A percentile compares a stretch with the other conserved stretches of the same genome.
Conservation (phyloP, 2,888 invertebrate genomes). For the Drosophila quinaria region DNA sequence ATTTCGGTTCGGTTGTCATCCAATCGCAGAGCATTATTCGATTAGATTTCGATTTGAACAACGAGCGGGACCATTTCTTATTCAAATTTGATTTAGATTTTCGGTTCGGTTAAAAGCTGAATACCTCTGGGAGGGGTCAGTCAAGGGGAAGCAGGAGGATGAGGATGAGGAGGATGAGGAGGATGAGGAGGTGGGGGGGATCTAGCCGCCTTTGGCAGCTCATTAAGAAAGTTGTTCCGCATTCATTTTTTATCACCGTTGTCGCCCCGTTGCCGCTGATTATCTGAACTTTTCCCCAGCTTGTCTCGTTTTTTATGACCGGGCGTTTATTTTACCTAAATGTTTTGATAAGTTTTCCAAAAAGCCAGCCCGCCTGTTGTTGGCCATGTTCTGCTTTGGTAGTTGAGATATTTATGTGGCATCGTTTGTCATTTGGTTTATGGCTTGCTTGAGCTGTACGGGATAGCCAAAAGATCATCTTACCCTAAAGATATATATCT, state of each 20-base stretch:
- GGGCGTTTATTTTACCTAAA: slow-evolving; percentile 78
- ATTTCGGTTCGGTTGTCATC: slow-evolving; percentile 52
- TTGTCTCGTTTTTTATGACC: slow-evolving; percentile 67
- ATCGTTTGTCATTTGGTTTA: slow-evolving; percentile 80
- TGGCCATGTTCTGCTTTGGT: slow-evolving; percentile 50
- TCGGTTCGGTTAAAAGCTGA: slow-evolving; percentile 5
- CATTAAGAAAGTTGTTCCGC: slow-evolving; percentile 79
- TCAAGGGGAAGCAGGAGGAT: too few relatives aligned
- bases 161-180: too few relatives aligned
- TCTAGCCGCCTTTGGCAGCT: slow-evolving; percentile 75
- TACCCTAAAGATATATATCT: slow-evolving; percentile 17
- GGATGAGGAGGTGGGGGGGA: neutral
- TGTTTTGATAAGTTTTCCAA: slow-evolving; percentile 73
- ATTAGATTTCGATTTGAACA: slow-evolving; percentile 48
- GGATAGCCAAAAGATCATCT: slow-evolving; percentile 34
- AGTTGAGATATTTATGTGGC: slow-evolving; percentile 68
- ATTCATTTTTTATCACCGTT: slow-evolving; percentile 76
- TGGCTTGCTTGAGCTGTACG: slow-evolving; percentile 67
- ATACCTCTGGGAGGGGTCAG: neutral
- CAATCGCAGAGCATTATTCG: slow-evolving; percentile 62
- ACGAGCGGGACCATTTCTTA: slow-evolving; percentile 65
- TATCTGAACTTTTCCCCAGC: slow-evolving; percentile 67
- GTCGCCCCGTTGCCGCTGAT: slow-evolving; percentile 71
- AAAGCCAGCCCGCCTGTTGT: slow-evolving; percentile 34
- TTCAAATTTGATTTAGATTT: slow-evolving; percentile 76